Evolutionary conservation across 2,888 invertebrate genomes (phyloP), one percentile per base, ranked within the genome.

Genomic region (Octonoba sinensis): DNA sequence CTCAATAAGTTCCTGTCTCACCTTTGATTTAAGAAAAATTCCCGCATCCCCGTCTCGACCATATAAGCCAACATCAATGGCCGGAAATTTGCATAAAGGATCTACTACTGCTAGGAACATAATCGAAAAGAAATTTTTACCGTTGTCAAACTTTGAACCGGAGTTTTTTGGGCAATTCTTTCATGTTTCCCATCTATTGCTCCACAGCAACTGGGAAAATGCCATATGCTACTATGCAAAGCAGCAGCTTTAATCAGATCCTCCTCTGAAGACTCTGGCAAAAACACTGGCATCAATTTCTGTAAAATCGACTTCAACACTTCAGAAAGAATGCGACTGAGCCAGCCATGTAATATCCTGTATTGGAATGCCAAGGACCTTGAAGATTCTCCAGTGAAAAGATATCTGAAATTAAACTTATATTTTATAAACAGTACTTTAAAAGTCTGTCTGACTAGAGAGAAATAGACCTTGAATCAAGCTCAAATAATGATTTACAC

Each of bases 21-120:
- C 46, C n/a, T 6, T 22, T 0, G 60, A 77, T 12, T 57, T 60
- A 1, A 18, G 24, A 22, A 74, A 73, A 6, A 85, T 82, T 83
- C 46, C 44, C n/a, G n/a, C n/a, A n/a, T n/a, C n/a, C n/a, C n/a
- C n/a, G n/a, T n/a, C n/a, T n/a, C n/a, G n/a, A n/a, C 86, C 86
- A 83, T 85, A 84, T 15, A 84, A 82, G 59, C 86, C 86, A 18
- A 86, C 71, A 74, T 86, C 84, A 20, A 86, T 66, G 49, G 81
- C 83, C 44, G 81, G 72, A 60, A 86, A 86, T 67, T 16, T n/a
- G 54, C 13, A 54, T 1, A 15, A 1, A 1, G 54, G 3, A 16
- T 16, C 54, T 8, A 54, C 54, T 15, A 54, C 4, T n/a, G 3
- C 54, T 8, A 54, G 8, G 15, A 54, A 16, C n/a, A 54, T 16